Evolutionary conservation across 2,113 vertebrate genomes (phyloP), one percentile per base, ranked within the genome.

Genomic region (Pygoscelis adeliae): DNA sequence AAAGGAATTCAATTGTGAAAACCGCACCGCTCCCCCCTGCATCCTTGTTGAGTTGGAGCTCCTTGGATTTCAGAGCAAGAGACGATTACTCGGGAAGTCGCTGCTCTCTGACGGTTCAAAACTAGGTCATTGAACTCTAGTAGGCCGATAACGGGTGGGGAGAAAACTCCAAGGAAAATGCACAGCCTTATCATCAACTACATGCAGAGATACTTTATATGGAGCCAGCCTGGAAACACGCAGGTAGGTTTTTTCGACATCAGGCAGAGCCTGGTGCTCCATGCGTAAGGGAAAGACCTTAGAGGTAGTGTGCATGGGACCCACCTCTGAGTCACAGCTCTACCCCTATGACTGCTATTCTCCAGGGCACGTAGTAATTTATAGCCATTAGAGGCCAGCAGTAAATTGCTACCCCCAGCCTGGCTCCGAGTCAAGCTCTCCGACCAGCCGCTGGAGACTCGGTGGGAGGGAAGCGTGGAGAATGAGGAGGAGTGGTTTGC

Each of bases 261-360:
- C 42, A 29, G 77, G 13, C 53, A 72, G 47, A 76, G n/a, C 19
- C 71, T 66, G 49, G 15, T 34, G 23, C 47, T 58, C 65, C 0
- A 0, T 3, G 36, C 0, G 0, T 36, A 52, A 76, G 30, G 19
- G 59, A 42, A 53, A 19, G 0, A 27, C 32, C 13, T 30, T 15
- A 21, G 55, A 78, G 66, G 26, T 8, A 36, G 29, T 61, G 71
- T 27, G 44, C 16, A 6, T 7, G 32, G 81, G 83, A 79, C 50
- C 12, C 73, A 84, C 59, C 29, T 76, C 61, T 34, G 83, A 89
- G 63, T 70, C 59, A 13, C 55, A 63, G 52, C 11, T 67, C 79
- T 77, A 10, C 46, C 47, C 73, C 63, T 32, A 2, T 2, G 47
- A 36, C 85, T 30, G 62, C 82, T 79, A 1, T 21, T 86, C 90